Evolutionary conservation across 1,140 invertebrate genomes (phyloP), one percentile per base, ranked within the genome.

Genomic region (Apis florea): DNA sequence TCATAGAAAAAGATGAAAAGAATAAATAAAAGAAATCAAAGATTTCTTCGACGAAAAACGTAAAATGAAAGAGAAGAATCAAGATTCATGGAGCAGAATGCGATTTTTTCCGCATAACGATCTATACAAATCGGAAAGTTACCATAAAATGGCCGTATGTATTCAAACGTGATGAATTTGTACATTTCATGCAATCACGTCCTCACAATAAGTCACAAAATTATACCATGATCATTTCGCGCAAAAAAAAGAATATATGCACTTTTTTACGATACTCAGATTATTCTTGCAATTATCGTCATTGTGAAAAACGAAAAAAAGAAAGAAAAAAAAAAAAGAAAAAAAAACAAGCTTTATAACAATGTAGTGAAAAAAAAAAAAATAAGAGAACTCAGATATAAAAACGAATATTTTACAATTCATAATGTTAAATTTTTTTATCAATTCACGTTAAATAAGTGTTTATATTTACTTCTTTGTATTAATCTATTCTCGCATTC

Each of bases 131-230:
- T 21, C 47, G 68, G 81, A 79, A 17, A 56, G 63, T 91, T 90
- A 90, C 58, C 86, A 91, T 92, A 90, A 91, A 91, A 79, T 47
- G 0, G 49, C 70, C 6, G 81, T 91, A n/a, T 84, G 75, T 91
- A 91, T 91, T 90, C 90, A 83, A 83, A 56, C 40, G 59, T n/a
- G n/a, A n/a, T n/a, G 74, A 87, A 90, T 89, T 89, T n/a, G 66
- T 79, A 24, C 63, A 79, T 79, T 88, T 76, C 79, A 54, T 47
- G 61, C 58, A 40, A 13, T 54, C 51, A 64, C 68, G 63, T 89
- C 87, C 75, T 79, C 86, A 63, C 85, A 74, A 83, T 40, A 24
- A 53, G 79, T 87, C 83, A 73, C 84, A 78, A 86, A 89, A 89
- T 73, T 77, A 40, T 73, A 73, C 31, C 21, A 19, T 19, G 13